Base-by-base conservation (phyloP, 1,140 invertebrate genomes). In the Drosophila mauritiana region DNA sequence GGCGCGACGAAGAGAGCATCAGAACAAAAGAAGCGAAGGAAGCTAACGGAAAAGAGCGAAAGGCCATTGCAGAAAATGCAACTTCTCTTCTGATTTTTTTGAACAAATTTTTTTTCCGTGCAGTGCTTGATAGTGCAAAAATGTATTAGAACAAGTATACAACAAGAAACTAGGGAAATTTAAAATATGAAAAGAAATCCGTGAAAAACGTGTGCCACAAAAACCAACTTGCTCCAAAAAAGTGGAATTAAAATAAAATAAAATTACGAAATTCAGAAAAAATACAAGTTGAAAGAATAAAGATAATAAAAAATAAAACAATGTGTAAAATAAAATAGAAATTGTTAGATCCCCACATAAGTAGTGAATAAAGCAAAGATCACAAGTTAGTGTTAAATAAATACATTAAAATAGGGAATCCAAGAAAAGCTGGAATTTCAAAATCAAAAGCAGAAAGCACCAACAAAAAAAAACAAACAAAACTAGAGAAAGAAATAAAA, bases 1-100 rank as follows among this genome's bases (percentile, higher is more conserved):
- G 58, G 34, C 58, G 58, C 25, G 13, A 22, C 58, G 37, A 11
- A 49, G n/a, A 36, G 25, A 61, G 42, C 25, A 11, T 31, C 36
- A 48, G 42, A 48, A 36, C 22, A 13, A 4, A 36, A 10, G 39
- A 31, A 45, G 31, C 17, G 34, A 68, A n/a, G n/a, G 17, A n/a
- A 42, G 15, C 4, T 25, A 25, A 7, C 42, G 42, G 42, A 45
- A 45, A 17, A 20, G 17, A 20, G 37, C 36, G 15, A 31, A 13
- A 42, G n/a, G 2, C n/a, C 22, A 27, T 48, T 48, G 22, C 45
- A 34, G n/a, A 15, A 49, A 49, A 49, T 49, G 5, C n/a, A 49
- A 27, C 27, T 48, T 27, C 25, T 27, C 25, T 48, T 48, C 7
- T 48, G 25, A 52, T 20, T 52, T 36, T 52, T 52, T 49, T 49